Evolutionary conservation across 2,113 vertebrate species (phyloP).

Genomic region (Rhea americana): DNA sequence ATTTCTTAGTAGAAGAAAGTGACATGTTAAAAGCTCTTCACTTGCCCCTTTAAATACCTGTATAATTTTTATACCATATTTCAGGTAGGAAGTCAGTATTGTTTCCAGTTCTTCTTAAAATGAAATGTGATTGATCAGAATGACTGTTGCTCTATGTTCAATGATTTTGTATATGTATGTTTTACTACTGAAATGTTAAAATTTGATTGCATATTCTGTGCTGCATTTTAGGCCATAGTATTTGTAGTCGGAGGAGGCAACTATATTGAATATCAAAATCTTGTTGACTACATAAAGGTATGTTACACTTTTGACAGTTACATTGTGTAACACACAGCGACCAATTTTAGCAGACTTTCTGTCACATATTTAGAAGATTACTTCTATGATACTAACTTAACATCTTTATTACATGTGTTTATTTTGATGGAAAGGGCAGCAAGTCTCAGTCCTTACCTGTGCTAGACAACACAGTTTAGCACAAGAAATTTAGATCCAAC

Average conservation of each 20-base stretch:
- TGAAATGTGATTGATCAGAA: not conserved
- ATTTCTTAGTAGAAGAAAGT: not conserved
- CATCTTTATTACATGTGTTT: not conserved
- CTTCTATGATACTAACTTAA: not conserved
- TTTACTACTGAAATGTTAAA: not conserved
- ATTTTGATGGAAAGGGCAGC: too few relatives aligned
- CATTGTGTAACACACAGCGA: not conserved
- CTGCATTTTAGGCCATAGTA: constrained; percentile 88
- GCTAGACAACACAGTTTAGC: not conserved
- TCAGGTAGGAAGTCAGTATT: not conserved
- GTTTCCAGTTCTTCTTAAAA: not conserved
- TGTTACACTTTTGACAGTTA: not conserved
- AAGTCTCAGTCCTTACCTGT: not conserved
- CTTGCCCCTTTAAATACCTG: not conserved
- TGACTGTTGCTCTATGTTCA: not conserved
- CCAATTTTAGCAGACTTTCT: not conserved
- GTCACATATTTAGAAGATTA: not conserved
- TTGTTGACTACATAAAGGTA: constrained; percentile 96
- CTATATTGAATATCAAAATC: constrained; percentile 98
- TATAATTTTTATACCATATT: not conserved
- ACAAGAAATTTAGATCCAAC: not conserved
- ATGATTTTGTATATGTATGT: not conserved
- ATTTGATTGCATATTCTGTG: not conserved
- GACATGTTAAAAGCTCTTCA: not conserved
- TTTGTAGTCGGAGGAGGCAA: constrained; percentile 98